Conservation (phyloP, 2,113 vertebrate genomes). For the Pseudonaja textilis region DNA sequence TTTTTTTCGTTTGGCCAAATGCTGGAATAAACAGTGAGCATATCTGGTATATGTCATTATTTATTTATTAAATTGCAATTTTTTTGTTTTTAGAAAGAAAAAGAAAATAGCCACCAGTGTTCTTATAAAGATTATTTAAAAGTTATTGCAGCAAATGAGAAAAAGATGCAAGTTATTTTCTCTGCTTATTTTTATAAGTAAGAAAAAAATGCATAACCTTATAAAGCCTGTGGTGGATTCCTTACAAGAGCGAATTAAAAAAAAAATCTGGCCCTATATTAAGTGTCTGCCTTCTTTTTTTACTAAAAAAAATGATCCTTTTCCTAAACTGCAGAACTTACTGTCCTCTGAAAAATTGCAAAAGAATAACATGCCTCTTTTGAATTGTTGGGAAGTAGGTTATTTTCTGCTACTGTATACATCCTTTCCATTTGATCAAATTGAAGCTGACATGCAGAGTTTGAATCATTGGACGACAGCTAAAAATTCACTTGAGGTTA, state of each 20-base stretch:
- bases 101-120: conserved; percentile 65
- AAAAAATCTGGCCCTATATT: conserved; percentile 47
- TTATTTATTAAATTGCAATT: conserved; percentile 78
- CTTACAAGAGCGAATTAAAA: conserved; percentile 75
- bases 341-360: not conserved
- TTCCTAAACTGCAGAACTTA: not conserved
- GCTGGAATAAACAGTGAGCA: conserved; percentile 95
- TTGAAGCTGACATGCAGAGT: not conserved
- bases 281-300: conserved; percentile 37
- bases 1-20: conserved; percentile 73
- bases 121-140: conserved; percentile 72
- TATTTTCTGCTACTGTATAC: not conserved
- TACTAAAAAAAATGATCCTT: not conserved
- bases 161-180: conserved; percentile 78
- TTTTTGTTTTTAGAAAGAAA: conserved; percentile 24
- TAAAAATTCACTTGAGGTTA: not conserved
- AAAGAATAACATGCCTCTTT: not conserved
- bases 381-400: not conserved
- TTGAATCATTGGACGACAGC: not conserved
- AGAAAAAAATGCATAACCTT: conserved; percentile 70
- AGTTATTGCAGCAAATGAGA: conserved; percentile 70
- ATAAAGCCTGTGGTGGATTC: conserved; percentile 73
- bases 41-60: conserved; percentile 91
- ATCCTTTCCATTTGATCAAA: not conserved
- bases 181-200: conserved; percentile 84